phyloP scores from a whole-genome alignment of 2,888 invertebrate species.

The Stenolophus ochropezus region DNA sequence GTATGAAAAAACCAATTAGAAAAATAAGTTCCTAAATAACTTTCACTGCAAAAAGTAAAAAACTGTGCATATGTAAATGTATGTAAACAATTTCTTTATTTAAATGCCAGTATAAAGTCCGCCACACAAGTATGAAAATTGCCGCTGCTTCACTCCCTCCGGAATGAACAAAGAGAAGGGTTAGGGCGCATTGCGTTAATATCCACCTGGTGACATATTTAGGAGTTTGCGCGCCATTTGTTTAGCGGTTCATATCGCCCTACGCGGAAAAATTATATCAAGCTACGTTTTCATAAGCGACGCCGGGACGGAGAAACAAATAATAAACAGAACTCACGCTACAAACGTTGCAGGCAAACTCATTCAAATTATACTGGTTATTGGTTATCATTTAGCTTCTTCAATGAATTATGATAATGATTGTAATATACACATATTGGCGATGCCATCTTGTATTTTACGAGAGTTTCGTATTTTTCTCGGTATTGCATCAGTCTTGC shows the following conservation, averaged over 20 bases:
- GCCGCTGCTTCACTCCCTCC: not conserved
- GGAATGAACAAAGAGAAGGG: slow-evolving; percentile 14
- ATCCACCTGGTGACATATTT: slow-evolving; percentile 42
- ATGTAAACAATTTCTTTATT: not conserved
- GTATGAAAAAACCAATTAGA: not conserved
- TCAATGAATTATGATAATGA: no score
- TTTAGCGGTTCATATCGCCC: slow-evolving; percentile 15
- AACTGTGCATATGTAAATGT: not conserved
- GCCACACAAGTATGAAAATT: not conserved
- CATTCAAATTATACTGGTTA: not conserved
- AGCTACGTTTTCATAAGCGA: slow-evolving; percentile 27
- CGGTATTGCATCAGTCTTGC: no score
- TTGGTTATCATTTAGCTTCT: no score
- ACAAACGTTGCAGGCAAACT: not conserved
- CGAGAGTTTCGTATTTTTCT: no score
- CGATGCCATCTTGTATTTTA: no score
- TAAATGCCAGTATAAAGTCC: not conserved
- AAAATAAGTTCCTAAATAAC: not conserved
- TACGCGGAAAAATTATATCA: slow-evolving; percentile 18
- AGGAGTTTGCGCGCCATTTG: slow-evolving; percentile 34
- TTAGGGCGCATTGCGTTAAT: slow-evolving; percentile 18
- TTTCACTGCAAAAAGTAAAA: not conserved
- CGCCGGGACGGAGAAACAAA: not conserved
- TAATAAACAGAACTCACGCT: not conserved
- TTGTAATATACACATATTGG: no score